Base-by-base conservation (phyloP, 2,888 invertebrate genomes). In the Tanytarsus gracilentus region DNA sequence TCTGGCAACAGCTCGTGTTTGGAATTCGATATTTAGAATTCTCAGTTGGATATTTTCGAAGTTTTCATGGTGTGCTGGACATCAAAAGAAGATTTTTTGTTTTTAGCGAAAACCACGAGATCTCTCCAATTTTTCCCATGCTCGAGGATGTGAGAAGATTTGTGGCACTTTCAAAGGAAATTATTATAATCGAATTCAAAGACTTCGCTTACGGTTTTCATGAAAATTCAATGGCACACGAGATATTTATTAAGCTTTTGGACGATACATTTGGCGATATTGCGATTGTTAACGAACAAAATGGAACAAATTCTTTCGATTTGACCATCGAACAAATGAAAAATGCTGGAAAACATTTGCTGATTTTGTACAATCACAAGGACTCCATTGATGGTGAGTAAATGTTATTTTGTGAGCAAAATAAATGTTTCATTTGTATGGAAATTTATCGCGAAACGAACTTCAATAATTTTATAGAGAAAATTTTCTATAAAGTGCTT, bases 11-110 rank as follows among this genome's bases (percentile, higher is more conserved):
- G 68, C 77, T 92, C n/a, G 84, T 88, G 1, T 85, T 86, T 69
- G 91, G 91, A 58, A 84, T 89, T 67, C 78, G 91, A 68, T 90
- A 88, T 72, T 76, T 91, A 53, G 90, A 91, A 71, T 78, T 91
- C 60, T 80, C 89, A 66, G 79, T 91, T 64, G 88, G 86, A 63
- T 88, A 82, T 72, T 86, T 50, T 8, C 65, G 25, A 52, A 52
- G 30, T 18, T 33, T 25, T 8, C 23, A 33, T 14, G 30, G 33
- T 16, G 9, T 23, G 23, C 11, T 52, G 30, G 21, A 23, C n/a
- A 29, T 33, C 6, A 9, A 18, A 33, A 67, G 69, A 21, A 68
- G 69, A 48, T 73, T 71, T 58, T 74, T 69, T 69, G 64, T 72
- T 48, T 70, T 70, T 29, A 72, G 72, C 52, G 73, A 72, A 60